Conservation (phyloP, 2,888 invertebrate species). For the Blastobasis adustella region DNA sequence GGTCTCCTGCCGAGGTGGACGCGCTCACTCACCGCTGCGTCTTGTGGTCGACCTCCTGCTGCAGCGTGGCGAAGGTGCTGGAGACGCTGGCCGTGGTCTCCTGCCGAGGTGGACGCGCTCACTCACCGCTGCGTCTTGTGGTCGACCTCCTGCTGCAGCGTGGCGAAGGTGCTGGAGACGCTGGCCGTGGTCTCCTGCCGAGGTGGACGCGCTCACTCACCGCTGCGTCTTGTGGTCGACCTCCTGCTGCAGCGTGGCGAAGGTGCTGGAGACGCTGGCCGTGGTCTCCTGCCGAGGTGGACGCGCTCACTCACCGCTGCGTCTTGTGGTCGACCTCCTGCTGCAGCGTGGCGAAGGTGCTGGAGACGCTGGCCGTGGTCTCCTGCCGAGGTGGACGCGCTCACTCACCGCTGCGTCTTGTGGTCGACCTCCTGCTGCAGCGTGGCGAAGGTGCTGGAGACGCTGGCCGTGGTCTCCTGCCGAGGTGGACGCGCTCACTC, state of each 20-base stretch:
- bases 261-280: background rate
- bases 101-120: conserved; percentile 86
- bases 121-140: conserved; percentile 85
- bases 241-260: no score
- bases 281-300: background rate
- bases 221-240: no score
- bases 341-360: conserved; percentile 92
- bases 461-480: conserved; percentile 93
- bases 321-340: conserved; percentile 98
- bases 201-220: conserved; percentile 77
- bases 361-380: conserved; percentile 90
- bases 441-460: conserved; percentile 92
- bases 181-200: conserved; percentile 93
- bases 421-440: conserved; percentile 98
- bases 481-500: conserved; percentile 80
- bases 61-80: conserved; percentile 92
- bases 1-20: conserved; percentile 91
- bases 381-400: conserved; percentile 83
- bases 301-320: conserved; percentile 45
- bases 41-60: conserved; percentile 98
- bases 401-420: conserved; percentile 82
- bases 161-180: conserved; percentile 92
- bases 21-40: conserved; percentile 73
- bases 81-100: conserved; percentile 93
- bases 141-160: conserved; percentile 97